Percentiles rank a stretch among this genome's conserved stretches.
phyloP scores from a whole-genome alignment of 1,140 invertebrate species.

The Drosophila simulans region DNA sequence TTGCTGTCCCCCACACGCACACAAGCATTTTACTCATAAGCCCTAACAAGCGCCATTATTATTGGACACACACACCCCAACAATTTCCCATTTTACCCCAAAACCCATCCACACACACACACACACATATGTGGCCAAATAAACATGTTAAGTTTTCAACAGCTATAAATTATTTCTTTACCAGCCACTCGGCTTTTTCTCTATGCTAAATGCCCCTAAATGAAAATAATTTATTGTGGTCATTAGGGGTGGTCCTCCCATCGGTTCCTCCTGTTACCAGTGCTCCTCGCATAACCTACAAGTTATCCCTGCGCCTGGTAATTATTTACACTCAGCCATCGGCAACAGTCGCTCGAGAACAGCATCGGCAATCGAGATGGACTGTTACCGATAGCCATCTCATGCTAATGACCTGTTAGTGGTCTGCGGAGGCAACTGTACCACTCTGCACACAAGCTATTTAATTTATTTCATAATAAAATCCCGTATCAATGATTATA shows the following conservation, averaged over 20 bases:
- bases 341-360: constrained; percentile 5
- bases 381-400: constrained; percentile 12
- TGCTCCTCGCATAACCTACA: background rate
- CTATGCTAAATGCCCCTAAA: constrained; percentile 78
- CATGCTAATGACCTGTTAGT: constrained; percentile 21
- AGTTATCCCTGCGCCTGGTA: constrained; percentile 26
- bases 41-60: constrained; percentile 61
- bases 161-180: constrained; percentile 80
- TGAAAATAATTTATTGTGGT: constrained; percentile 82
- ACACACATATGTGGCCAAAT: constrained; percentile 73
- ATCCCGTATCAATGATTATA: no score
- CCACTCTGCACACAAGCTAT: no score
- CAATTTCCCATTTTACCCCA: constrained; percentile 20
- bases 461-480: no score
- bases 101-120: constrained; percentile 23
- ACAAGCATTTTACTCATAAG: constrained; percentile 41
- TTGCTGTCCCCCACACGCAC: constrained; percentile 50
- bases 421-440: constrained; percentile 18
- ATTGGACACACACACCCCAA: constrained; percentile 31
- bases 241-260: constrained; percentile 50
- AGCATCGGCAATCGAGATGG: constrained; percentile 14
- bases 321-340: constrained; percentile 40
- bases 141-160: constrained; percentile 82
- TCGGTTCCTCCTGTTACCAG: constrained; percentile 2
- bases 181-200: constrained; percentile 63